These are phyloP conservation scores for Rhinichthys klamathensis DNA, from an alignment of 2,113 vertebrate genomes.

Conservation along the genomic window DNA sequence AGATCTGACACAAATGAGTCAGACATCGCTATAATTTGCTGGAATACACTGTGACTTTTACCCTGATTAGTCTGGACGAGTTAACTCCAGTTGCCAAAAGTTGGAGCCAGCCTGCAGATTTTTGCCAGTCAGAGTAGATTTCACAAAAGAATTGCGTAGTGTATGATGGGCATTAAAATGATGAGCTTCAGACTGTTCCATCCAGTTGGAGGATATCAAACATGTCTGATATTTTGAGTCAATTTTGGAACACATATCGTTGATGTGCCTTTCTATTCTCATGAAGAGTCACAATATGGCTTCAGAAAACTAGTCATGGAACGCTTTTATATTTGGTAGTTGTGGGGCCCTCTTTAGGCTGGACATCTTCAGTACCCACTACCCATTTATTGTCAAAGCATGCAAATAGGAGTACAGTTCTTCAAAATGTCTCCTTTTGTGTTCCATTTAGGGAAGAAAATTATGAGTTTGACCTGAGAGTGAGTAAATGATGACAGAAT, in stretches of 20 bases:
- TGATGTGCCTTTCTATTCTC: no score
- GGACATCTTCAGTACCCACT: not conserved
- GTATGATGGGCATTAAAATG: no score
- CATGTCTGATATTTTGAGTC: no score
- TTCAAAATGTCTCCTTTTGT: not conserved
- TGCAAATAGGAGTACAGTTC: not conserved
- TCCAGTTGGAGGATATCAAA: no score
- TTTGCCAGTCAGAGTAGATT: no score
- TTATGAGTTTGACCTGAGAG: not conserved
- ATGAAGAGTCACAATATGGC: not conserved
- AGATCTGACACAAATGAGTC: not conserved
- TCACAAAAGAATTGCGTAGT: no score
- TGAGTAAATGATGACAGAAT: not conserved
- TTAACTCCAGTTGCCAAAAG: not conserved
- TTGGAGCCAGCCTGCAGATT: not conserved
- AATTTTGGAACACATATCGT: no score
- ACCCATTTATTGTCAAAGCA: not conserved
- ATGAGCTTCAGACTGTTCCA: no score
- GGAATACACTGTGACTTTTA: not conserved
- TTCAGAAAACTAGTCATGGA: not conserved
- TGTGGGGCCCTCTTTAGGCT: not conserved
- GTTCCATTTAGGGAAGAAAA: not conserved
- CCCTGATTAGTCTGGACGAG: not conserved
- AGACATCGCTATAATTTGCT: not conserved
- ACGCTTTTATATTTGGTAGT: not conserved